Percentiles rank a stretch among this genome's conserved stretches.
phyloP scores from a whole-genome alignment of 1,140 invertebrate species.

The Drosophila lacertosa region DNA sequence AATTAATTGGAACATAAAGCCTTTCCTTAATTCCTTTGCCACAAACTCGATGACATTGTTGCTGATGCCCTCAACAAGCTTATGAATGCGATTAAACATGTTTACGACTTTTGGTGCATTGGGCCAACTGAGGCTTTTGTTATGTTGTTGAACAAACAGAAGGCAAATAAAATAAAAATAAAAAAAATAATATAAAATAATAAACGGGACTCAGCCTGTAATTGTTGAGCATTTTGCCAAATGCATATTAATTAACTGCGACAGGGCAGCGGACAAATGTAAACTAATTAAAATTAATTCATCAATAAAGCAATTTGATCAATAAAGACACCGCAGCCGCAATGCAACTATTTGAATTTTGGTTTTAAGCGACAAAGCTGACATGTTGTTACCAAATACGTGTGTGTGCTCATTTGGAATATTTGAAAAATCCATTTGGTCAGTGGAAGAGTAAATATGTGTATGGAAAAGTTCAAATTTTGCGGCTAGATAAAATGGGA shows the following conservation, averaged over 20 bases:
- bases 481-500: not conserved
- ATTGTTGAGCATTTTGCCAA: conserved; percentile 41
- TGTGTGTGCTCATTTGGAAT: not conserved
- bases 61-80: not conserved
- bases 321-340: conserved; percentile 52
- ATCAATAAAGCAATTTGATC: conserved; percentile 69
- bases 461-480: conserved; percentile 36
- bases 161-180: conserved; percentile 32
- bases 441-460: conserved; percentile 15
- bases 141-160: conserved; percentile 41
- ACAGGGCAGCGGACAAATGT: conserved; percentile 51
- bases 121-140: conserved; percentile 30
- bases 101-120: conserved; percentile 51
- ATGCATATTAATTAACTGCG: conserved; percentile 69
- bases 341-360: conserved; percentile 48
- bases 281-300: conserved; percentile 72
- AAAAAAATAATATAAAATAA: conserved; percentile 46
- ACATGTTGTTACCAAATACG: conserved; percentile 6
- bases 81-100: conserved; percentile 47
- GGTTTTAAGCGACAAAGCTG: conserved; percentile 6
- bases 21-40: no score
- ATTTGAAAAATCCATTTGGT: conserved; percentile 1
- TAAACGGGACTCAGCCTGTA: conserved; percentile 8
- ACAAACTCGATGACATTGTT: not conserved
- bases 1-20: not conserved